A percentile compares a stretch with the other conserved stretches of the same genome.
Evolutionary conservation across 2,888 invertebrate genomes (phyloP).

Genomic region (Scaptodrosophila latifasciaeformis): DNA sequence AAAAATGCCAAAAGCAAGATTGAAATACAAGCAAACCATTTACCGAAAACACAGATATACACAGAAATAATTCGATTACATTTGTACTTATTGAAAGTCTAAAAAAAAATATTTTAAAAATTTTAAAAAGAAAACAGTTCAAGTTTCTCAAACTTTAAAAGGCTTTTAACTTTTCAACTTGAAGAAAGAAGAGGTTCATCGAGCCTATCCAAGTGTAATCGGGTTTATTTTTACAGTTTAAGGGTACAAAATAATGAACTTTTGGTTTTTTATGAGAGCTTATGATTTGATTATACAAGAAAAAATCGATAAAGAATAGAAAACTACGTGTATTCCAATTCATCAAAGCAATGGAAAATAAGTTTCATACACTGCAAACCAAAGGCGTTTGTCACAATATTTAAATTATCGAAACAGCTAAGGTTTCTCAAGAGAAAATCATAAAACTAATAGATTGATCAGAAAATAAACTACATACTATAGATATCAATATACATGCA

Average conservation of each 20-base stretch:
- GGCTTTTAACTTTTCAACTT: not conserved
- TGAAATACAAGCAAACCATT: no score
- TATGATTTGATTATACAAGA: not conserved
- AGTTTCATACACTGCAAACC: constrained; percentile 17
- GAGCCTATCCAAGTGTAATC: no score
- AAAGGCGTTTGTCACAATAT: constrained; percentile 33
- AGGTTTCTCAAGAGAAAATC: constrained; percentile 52
- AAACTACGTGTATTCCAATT: constrained; percentile 64
- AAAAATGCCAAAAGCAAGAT: no score
- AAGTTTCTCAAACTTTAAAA: not conserved
- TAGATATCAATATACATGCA: constrained; percentile 4
- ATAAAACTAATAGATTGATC: constrained; percentile 20
- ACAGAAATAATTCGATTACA: no score
- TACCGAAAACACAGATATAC: no score
- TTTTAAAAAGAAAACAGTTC: no score
- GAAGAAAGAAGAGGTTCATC: no score
- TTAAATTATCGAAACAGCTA: constrained; percentile 59
- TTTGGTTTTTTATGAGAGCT: no score
- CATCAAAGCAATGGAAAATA: constrained; percentile 62
- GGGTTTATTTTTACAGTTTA: no score
- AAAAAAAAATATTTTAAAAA: no score
- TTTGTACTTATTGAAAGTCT: no score
- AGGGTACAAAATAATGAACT: no score
- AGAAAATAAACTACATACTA: constrained; percentile 10
- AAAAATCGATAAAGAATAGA: constrained; percentile 25